Percentiles rank a stretch among this genome's conserved stretches.
Evolutionary conservation across 2,113 vertebrate species (phyloP).

Genomic region (Forbesichthys agassizii): DNA sequence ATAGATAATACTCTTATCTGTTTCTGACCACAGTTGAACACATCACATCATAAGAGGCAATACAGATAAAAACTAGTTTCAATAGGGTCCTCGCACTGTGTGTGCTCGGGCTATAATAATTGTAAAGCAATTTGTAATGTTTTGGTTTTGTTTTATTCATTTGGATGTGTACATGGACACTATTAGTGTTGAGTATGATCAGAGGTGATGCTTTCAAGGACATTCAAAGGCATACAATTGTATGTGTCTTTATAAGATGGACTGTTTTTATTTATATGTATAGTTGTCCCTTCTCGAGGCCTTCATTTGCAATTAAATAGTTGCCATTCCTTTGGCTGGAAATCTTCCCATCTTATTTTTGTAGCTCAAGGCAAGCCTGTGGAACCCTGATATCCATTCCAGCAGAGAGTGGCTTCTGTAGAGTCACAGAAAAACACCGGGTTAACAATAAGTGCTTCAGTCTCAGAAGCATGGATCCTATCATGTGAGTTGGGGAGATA

Average conservation of each 20-base stretch:
- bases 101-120: not conserved
- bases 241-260: not conserved
- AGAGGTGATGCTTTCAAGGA: not conserved
- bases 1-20: no score
- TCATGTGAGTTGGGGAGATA: conserved; percentile 22
- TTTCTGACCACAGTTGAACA: no score
- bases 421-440: conserved; percentile 54
- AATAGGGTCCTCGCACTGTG: no score
- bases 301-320: conserved; percentile 55
- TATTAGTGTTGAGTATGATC: not conserved
- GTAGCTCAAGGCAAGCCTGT: conserved; percentile 52
- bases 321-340: conserved; percentile 59
- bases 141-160: not conserved
- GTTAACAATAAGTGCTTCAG: conserved; percentile 44
- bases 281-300: conserved; percentile 19
- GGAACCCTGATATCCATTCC: conserved; percentile 35
- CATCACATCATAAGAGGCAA: not conserved
- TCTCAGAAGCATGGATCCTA: conserved; percentile 13
- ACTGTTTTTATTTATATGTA: not conserved
- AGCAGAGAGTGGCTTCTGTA: conserved; percentile 33
- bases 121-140: not conserved
- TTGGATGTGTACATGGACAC: not conserved
- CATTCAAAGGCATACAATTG: not conserved
- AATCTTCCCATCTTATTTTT: conserved; percentile 61
- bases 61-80: no score